These are phyloP conservation scores for Callipepla squamata DNA, from an alignment of 2,113 vertebrate species.

Conservation along the genomic window DNA sequence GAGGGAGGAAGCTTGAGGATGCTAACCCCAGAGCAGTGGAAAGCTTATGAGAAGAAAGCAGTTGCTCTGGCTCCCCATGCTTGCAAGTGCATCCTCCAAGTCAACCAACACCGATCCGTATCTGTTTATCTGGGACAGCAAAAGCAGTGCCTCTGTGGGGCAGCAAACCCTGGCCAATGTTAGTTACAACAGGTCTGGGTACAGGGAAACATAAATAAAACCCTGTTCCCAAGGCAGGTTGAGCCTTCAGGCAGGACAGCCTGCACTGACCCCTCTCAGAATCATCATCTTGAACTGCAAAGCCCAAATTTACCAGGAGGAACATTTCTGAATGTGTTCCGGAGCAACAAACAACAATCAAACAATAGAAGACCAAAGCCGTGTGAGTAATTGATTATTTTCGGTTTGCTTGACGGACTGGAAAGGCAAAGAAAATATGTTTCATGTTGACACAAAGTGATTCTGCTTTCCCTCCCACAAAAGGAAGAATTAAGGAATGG, in stretches of 20 bases:
- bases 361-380: conserved; percentile 45
- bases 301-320: conserved; percentile 1
- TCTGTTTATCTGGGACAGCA: background rate
- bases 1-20: background rate
- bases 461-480: conserved; percentile 14
- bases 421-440: conserved; percentile 58
- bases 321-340: conserved; percentile 5
- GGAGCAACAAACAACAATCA: conserved; percentile 6
- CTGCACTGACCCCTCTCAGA: background rate
- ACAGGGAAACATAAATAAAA: background rate
- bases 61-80: background rate
- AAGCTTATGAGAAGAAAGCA: background rate
- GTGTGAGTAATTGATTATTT: conserved; percentile 65
- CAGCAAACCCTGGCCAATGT: background rate
- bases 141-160: accelerated
- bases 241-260: background rate
- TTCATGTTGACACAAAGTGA: conserved; percentile 60
- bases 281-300: background rate
- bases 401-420: conserved; percentile 33
- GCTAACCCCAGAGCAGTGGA: background rate
- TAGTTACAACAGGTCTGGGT: background rate
- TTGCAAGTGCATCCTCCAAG: background rate
- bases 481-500: background rate
- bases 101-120: accelerated
- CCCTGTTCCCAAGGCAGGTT: background rate